Percentiles rank a stretch among this genome's conserved stretches.
Conservation (phyloP, 1,140 invertebrate species). For the Musca domestica region DNA sequence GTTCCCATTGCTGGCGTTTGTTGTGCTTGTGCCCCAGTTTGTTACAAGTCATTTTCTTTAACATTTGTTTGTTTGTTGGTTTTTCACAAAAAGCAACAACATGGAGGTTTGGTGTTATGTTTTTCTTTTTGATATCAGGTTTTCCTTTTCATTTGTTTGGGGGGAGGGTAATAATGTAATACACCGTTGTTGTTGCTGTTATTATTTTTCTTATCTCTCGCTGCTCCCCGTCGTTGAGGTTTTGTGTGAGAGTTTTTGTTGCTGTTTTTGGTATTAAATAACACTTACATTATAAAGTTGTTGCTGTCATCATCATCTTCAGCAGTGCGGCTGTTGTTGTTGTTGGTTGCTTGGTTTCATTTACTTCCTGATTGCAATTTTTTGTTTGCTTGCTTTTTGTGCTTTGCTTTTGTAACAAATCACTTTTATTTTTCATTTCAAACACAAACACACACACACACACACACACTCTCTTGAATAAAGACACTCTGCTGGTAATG, state of each 20-base stretch:
- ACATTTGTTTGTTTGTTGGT: not conserved
- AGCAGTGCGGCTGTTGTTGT: not conserved
- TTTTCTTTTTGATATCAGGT: constrained; percentile 6
- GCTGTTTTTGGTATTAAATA: too few relatives aligned
- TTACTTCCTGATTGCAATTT: constrained; percentile 19
- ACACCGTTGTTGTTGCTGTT: not conserved
- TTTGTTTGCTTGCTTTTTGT: not conserved
- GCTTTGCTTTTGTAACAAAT: constrained; percentile 5
- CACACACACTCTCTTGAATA: not conserved
- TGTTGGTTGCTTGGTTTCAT: not conserved
- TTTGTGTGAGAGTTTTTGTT: too few relatives aligned
- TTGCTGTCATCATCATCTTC: not conserved
- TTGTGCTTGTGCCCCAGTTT: constrained; percentile 18
- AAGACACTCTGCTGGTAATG: too few relatives aligned
- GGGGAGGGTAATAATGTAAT: not conserved
- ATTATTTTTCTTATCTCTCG: not conserved
- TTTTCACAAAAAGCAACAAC: too few relatives aligned
- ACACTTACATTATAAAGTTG: too few relatives aligned
- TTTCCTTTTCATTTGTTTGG: not conserved
- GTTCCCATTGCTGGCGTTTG: too few relatives aligned
- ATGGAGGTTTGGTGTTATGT: not conserved
- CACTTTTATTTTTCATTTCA: constrained; percentile 12
- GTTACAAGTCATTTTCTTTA: constrained; percentile 3
- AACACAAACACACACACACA: not conserved
- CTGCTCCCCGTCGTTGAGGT: not conserved